Percentiles rank a stretch among this genome's conserved stretches.
Evolutionary conservation across 2,888 invertebrate genomes (phyloP).

Genomic region (Fissipunctia ypsillon): DNA sequence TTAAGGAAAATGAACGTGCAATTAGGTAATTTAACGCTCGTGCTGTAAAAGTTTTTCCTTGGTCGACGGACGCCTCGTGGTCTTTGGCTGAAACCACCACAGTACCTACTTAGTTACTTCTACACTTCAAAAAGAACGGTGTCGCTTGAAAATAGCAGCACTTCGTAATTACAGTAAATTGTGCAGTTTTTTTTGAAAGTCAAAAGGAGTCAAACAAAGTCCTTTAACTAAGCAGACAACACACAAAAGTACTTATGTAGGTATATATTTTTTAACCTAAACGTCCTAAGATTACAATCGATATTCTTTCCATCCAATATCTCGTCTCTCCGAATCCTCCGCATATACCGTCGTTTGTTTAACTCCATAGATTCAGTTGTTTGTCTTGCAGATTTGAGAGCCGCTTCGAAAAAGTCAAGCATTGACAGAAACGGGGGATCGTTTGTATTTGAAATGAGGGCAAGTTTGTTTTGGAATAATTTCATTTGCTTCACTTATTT

Average conservation of each 20-base stretch:
- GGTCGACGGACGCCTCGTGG: background rate
- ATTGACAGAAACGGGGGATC: conserved; percentile 49
- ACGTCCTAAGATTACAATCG: background rate
- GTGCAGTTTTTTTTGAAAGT: background rate
- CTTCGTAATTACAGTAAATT: background rate
- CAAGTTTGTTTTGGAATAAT: conserved; percentile 58
- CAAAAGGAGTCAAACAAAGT: background rate
- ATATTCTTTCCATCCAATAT: conserved; percentile 21
- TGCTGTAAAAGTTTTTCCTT: background rate
- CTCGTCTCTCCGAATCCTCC: background rate
- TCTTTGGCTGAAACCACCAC: background rate
- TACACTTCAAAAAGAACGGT: background rate
- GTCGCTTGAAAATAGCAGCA: background rate
- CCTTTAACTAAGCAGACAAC: background rate
- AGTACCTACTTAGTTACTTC: background rate
- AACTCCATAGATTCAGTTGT: conserved; percentile 58
- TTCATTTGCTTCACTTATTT: conserved; percentile 50
- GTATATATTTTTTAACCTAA: background rate
- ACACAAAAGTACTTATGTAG: background rate
- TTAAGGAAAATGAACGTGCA: conserved; percentile 14
- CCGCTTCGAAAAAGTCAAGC: conserved; percentile 56
- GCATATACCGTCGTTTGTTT: conserved; percentile 53
- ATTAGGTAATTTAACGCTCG: conserved; percentile 14
- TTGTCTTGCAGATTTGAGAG: conserved; percentile 67
- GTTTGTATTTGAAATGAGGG: conserved; percentile 58